Evolutionary conservation across 37 sponge, comb jelly and placozoan species (phyloP), one percentile per base, ranked within the genome.

Genomic region (Dysidea cf. avara): DNA sequence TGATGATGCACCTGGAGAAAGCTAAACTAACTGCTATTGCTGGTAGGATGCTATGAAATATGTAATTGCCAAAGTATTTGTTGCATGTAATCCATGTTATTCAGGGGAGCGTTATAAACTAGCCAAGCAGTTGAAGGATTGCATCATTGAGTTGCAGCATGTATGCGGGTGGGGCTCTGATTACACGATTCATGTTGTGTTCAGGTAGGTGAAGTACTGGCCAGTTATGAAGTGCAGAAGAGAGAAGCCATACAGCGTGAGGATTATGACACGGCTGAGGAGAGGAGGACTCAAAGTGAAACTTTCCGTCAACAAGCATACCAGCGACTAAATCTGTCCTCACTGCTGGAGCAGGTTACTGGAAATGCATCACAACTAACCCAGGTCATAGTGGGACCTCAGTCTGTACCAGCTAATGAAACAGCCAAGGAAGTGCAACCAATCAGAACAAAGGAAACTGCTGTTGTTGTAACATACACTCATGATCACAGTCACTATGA

Each of bases 221-320:
- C 84, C 17, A 76, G 83, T 6, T 78, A 70, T 71, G 95, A 82
- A 43, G 63, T 77, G 53, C 87, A 94, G 69, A 94, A 94, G 87
- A 80, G 71, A 55, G 46, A 43, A 17, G 95, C 95, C n/a, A 75
- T 94, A 21, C 80, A 81, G 46, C 77, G 74, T 50, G 95, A 94
- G 59, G 83, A 94, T 78, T 94, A 86, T 59, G 95, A 89, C 56
- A 52, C 67, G 1, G 95, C 95, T 34, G 63, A 82, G 61, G 64
- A 67, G 30, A 86, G 70, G 66, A 94, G 89, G 84, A 72, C 78
- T 29, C 76, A 71, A 54, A 33, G 52, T 36, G 30, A n/a, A n/a
- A n/a, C n/a, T 17, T 24, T 81, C 20, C 37, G 81, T 28, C 3
- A 30, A 46, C 72, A 71, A 16, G 56, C 72, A 11, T 81, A 72